These are phyloP conservation scores for Loris lydekkerianus DNA, from an alignment of 2,797 vertebrate genomes.

Conservation along the genomic window DNA sequence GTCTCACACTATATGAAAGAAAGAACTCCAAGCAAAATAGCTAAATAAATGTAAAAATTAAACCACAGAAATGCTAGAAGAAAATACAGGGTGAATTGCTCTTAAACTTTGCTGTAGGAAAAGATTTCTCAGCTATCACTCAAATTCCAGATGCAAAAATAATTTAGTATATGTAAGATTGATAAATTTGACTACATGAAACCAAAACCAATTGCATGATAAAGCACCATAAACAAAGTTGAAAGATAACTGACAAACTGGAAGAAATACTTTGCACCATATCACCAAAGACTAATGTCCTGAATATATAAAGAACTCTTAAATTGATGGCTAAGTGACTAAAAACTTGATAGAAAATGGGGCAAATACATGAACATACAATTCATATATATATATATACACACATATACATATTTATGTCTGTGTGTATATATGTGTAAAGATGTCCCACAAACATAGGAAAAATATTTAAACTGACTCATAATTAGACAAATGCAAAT, in stretches of 20 bases:
- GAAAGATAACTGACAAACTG: not conserved
- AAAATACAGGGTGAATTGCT: not conserved
- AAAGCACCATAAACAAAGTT: not conserved
- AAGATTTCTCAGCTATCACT: not conserved
- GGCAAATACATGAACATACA: not conserved
- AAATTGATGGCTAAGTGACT: not conserved
- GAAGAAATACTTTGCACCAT: not conserved
- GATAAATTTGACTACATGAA: not conserved
- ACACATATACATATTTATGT: not conserved
- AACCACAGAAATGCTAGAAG: constrained; percentile 14
- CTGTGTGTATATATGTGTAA: not conserved
- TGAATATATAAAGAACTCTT: not conserved
- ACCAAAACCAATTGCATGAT: not conserved
- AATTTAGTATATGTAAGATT: not conserved
- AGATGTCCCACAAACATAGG: not conserved
- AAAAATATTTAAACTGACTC: not conserved
- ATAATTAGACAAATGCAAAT: not conserved
- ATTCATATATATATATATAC: not conserved
- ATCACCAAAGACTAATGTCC: constrained; percentile 11
- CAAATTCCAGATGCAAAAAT: constrained; percentile 4
- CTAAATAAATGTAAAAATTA: not conserved
- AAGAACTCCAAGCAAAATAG: not conserved
- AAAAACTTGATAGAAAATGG: not conserved
- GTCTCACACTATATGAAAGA: not conserved
- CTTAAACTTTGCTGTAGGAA: not conserved